Evolutionary conservation across 1,140 invertebrate species (phyloP), one percentile per base, ranked within the genome.

Genomic region (Anoplolepis gracilipes): DNA sequence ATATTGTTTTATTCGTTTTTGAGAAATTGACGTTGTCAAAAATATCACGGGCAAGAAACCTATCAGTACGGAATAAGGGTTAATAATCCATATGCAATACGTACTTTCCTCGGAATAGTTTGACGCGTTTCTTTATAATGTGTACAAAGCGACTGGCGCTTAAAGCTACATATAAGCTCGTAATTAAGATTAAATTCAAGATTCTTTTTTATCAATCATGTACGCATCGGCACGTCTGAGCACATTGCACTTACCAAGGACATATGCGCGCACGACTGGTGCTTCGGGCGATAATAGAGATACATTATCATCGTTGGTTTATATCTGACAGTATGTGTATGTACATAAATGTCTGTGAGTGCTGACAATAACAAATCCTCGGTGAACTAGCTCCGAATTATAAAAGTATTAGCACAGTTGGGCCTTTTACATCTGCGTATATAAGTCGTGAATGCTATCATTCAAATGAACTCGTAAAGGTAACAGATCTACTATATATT

Each of bases 331-430:
- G 36, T 11, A 19, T 13, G n/a, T 53, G 13, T 22, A 36, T 19
- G 77, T 39, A 55, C 16, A 19, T 70, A 33, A 36, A 57, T 69
- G 62, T 11, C 2, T 22, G n/a, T 69, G 46, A 33, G 22, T 69
- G 33, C 77, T 79, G 77, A 79, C 64, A 79, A 33, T 70, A 79
- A 70, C 77, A 79, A 69, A 79, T 79, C 46, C 65, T 55, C 64
- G 46, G 33, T 69, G 22, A 79, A 69, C 69, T 79, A 69, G 65
- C 77, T 53, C n/a, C n/a, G 64, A 69, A 69, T 61, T 69, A 39
- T 65, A 39, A 33, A 33, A 70, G 46, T 28, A n/a, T 79, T 79
- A 79, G 22, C 46, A 55, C 39, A 69, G 46, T 49, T 16, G 46
- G 22, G 30, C 46, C 77, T 79, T 79, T 62, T n/a, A n/a, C n/a